Evolutionary conservation across 2,797 vertebrate species (phyloP).

Genomic region (Muraenolepis orangiensis): DNA sequence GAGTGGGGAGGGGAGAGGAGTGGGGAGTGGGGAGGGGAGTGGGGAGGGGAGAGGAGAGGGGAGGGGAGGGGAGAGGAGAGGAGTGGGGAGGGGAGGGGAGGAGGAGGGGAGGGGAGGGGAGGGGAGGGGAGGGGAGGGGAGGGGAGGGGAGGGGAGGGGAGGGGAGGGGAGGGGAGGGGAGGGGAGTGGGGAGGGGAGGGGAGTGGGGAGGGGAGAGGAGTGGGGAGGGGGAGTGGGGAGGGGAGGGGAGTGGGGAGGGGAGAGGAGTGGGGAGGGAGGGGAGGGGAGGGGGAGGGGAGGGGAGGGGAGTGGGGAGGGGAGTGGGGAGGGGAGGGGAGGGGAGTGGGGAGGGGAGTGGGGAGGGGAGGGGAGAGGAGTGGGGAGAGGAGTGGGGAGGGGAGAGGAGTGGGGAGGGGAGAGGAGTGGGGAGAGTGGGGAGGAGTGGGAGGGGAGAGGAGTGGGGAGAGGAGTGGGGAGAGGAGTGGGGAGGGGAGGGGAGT

Average conservation of each 20-base stretch:
- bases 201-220: not conserved
- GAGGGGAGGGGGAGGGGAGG: conserved; percentile 3
- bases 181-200: not conserved
- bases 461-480: not conserved
- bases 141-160: conserved; percentile 37
- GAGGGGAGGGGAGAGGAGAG: not conserved
- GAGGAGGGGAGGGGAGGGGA: conserved; percentile 12
- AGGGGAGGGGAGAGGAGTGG: not conserved
- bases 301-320: not conserved
- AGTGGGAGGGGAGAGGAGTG: not conserved
- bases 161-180: no score
- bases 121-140: conserved; percentile 30
- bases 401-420: conserved; percentile 29
- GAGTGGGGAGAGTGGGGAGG: not conserved
- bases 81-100: not conserved
- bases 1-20: not conserved
- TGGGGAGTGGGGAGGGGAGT: conserved; percentile 25
- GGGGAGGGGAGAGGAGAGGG: not conserved
- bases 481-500: conserved; percentile 26
- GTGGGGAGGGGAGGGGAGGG: conserved; percentile 19
- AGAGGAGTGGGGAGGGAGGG: conserved; percentile 13
- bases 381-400: conserved; percentile 10
- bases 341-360: no score
- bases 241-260: conserved; percentile 22
- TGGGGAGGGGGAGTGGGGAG: not conserved